phyloP scores from a whole-genome alignment of 2,888 invertebrate genomes.

The Machimus atricapillus region DNA sequence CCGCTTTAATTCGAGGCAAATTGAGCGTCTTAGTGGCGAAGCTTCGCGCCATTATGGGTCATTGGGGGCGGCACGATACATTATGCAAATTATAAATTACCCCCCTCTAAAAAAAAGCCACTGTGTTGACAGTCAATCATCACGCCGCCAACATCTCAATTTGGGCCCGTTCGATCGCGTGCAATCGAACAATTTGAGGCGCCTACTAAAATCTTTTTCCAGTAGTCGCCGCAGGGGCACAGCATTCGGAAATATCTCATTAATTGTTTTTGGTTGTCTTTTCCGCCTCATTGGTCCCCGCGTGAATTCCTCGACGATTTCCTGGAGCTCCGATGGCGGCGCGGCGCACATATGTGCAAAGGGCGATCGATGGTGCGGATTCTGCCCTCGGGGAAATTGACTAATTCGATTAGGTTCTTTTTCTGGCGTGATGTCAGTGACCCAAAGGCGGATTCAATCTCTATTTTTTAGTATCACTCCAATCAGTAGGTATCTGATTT shows the following conservation, averaged over 20 bases:
- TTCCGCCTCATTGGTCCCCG: background rate
- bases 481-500: background rate
- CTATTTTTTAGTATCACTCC: background rate
- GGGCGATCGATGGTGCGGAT: background rate
- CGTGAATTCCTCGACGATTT: background rate
- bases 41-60: background rate
- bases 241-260: background rate
- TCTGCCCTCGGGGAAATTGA: background rate
- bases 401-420: background rate
- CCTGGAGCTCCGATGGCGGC: background rate
- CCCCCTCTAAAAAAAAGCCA: conserved; percentile 1
- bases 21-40: background rate
- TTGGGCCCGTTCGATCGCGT: background rate
- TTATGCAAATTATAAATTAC: conserved; percentile 3
- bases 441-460: background rate
- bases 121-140: conserved; percentile 23
- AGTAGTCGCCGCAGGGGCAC: background rate
- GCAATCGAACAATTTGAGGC: background rate
- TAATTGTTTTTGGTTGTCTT: background rate
- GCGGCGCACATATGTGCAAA: background rate
- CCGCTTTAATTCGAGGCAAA: background rate
- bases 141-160: conserved; percentile 22
- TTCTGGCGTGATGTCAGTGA: background rate
- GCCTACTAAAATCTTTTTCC: background rate
- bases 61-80: background rate